Evolutionary conservation across 2,797 vertebrate species (phyloP).

Genomic region (Microctenopoma lineatum): DNA sequence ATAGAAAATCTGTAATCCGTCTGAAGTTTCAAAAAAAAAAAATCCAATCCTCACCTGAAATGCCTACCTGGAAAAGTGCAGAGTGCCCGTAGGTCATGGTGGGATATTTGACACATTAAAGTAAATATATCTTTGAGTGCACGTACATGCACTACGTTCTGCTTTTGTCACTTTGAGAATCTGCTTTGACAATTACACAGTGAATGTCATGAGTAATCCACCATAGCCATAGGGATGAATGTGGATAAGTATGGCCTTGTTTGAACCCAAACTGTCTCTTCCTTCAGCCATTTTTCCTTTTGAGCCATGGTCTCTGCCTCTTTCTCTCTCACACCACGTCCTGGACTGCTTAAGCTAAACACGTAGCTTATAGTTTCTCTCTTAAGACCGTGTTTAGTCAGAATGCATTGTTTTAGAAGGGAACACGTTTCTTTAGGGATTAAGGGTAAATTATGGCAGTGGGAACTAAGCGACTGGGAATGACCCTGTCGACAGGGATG

Average conservation of each 20-base stretch:
- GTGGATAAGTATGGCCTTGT: constrained; percentile 36
- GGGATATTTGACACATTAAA: constrained; percentile 17
- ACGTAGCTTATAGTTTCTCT: constrained; percentile 39
- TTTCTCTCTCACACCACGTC: constrained; percentile 4
- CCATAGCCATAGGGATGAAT: constrained; percentile 41
- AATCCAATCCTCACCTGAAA: not conserved
- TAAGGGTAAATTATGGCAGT: constrained; percentile 61
- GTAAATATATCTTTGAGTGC: constrained; percentile 11
- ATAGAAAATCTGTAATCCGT: not conserved
- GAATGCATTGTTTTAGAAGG: constrained; percentile 27
- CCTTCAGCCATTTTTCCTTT: constrained; percentile 17
- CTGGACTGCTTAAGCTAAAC: constrained; percentile 30
- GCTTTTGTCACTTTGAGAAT: constrained; percentile 44
- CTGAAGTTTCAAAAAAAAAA: not conserved
- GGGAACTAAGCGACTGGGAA: constrained; percentile 67
- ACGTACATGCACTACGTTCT: constrained; percentile 10
- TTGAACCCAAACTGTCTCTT: constrained; percentile 46
- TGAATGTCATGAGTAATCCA: constrained; percentile 46
- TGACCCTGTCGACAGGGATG: constrained; percentile 59
- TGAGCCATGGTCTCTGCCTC: constrained; percentile 4
- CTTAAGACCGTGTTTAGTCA: constrained; percentile 40
- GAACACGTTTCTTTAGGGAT: constrained; percentile 48
- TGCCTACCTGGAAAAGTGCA: not conserved
- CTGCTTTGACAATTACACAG: constrained; percentile 45
- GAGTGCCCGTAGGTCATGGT: constrained; percentile 9